Conservation (phyloP, 2,888 invertebrate species). For the Coronaproctus castanopsis region DNA sequence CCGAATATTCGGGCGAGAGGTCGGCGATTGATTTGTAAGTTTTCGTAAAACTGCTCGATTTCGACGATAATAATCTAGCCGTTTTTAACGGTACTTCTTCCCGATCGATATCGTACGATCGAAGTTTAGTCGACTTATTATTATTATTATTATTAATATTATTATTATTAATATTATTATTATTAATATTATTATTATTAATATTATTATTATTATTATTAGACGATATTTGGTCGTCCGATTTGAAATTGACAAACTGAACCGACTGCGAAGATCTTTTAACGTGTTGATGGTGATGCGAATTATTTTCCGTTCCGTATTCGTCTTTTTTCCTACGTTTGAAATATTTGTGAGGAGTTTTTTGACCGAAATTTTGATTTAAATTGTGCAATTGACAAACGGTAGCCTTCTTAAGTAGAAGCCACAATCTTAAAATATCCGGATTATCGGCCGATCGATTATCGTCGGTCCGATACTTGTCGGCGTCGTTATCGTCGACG, state of each 20-base stretch:
- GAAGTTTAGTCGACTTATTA: neutral
- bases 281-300: neutral
- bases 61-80: neutral
- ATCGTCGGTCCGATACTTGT: neutral
- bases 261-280: neutral
- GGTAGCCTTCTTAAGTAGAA: constrained; percentile 51
- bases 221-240: neutral
- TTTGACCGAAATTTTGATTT: neutral
- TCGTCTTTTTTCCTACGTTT: constrained; percentile 2
- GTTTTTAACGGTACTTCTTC: neutral
- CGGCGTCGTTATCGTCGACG: constrained; percentile 5
- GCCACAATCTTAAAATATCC: constrained; percentile 45
- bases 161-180: constrained; percentile 8
- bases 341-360: constrained; percentile 2
- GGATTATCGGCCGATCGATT: constrained; percentile 21
- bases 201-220: constrained; percentile 15
- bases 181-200: constrained; percentile 2
- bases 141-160: neutral
- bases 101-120: neutral
- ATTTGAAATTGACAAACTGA: neutral
- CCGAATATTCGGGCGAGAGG: constrained; percentile 66
- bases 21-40: constrained; percentile 62
- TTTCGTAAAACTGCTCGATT: constrained; percentile 6
- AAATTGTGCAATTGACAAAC: constrained; percentile 8
- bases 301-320: neutral